A percentile compares a stretch with the other conserved stretches of the same genome.
These are phyloP conservation scores for Myodes glareolus DNA, from an alignment of 2,113 vertebrate genomes.

Conservation along the genomic window DNA sequence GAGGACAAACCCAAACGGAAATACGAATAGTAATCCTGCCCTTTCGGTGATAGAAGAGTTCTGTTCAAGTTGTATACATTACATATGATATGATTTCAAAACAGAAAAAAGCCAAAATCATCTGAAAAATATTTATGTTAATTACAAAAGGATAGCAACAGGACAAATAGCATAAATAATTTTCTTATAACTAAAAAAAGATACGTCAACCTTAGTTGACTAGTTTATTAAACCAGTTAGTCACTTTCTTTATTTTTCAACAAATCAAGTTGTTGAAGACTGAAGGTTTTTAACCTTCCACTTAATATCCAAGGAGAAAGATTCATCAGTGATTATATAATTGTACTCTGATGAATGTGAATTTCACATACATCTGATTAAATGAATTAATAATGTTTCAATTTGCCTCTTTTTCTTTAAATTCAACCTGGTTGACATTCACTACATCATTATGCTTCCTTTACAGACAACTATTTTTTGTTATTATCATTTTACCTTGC, in stretches of 20 bases:
- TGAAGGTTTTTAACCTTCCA: background rate
- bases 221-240: background rate
- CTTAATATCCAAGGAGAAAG: slow-evolving; percentile 38
- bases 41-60: background rate
- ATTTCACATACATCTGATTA: slow-evolving; percentile 7
- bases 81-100: background rate
- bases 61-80: background rate
- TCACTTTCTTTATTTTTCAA: slow-evolving; percentile 42
- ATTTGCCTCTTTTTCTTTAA: slow-evolving; percentile 41
- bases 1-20: background rate
- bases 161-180: background rate
- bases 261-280: background rate
- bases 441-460: background rate
- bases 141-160: background rate
- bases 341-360: background rate
- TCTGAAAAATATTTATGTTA: slow-evolving; percentile 23
- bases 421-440: slow-evolving; percentile 41
- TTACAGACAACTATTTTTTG: slow-evolving; percentile 41
- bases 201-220: background rate
- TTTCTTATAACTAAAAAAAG: background rate
- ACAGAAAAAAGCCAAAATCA: background rate
- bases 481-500: slow-evolving; percentile 40
- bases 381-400: slow-evolving; percentile 56
- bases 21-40: background rate
- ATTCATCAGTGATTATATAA: slow-evolving; percentile 40